Base-by-base conservation (phyloP, 2,797 vertebrate species). In the Centropyge bicolor region DNA sequence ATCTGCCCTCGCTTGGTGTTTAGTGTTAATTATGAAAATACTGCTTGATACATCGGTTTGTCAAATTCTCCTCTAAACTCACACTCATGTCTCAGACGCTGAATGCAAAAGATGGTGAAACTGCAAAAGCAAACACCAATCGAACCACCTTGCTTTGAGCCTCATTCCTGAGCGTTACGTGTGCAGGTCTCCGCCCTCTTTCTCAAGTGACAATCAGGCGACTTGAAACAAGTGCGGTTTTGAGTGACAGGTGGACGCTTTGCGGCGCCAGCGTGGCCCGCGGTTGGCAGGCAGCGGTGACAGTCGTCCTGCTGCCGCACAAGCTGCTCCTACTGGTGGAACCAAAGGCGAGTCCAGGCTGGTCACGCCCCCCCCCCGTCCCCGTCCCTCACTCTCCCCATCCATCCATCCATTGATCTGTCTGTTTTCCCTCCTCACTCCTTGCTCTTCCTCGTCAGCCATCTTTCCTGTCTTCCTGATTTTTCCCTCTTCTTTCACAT, bases 231-330 rank as follows among this genome's bases (percentile, higher is more conserved):
- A 86, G 82, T 72, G 27, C 3, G 41, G 65, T 40, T 82, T 91
- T 91, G 91, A 94, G 88, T 92, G 92, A 84, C 94, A 95, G 94
- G 93, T 94, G 93, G 89, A 78, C 80, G 80, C 84, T 78, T 80
- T 31, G 81, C 67, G 54, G 67, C 65, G 84, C 90, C 93, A 89
- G 89, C 84, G 51, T 67, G 90, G 84, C 83, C 83, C 76, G 68
- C 48, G 76, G 88, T 93, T 95, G 94, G 95, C 94, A 90, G 77
- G 88, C 88, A 76, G 87, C 78, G 76, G 91, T 82, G 89, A 91
- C 93, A 92, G 88, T 87, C 93, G 63, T 92, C 94, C 94, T 90
- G 93, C 94, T 94, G 94, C 86, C 90, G 82, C 88, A 86, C 95
- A 95, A 95, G 94, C 95, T 95, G 95, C 91, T 94, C 92, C 84